These are phyloP conservation scores for Argopecten irradians DNA, from an alignment of 1,140 invertebrate species.

Conservation along the genomic window DNA sequence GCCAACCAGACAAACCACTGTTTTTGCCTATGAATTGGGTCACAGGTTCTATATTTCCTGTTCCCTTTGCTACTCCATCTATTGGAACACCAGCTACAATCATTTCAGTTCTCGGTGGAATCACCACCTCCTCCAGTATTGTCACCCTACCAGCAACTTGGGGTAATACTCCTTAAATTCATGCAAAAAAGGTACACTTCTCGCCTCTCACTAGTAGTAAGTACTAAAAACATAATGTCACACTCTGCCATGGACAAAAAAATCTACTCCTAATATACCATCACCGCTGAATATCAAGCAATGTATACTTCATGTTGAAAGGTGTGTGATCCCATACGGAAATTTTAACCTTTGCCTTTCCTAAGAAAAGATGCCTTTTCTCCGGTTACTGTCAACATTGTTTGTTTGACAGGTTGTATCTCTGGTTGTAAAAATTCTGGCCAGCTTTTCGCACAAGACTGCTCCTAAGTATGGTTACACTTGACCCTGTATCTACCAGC, in stretches of 20 bases:
- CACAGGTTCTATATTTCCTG: constrained; percentile 29
- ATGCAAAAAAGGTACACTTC: constrained; percentile 27
- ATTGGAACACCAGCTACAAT: constrained; percentile 33
- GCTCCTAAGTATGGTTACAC: not conserved
- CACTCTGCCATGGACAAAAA: constrained; percentile 24
- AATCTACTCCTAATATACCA: constrained; percentile 40
- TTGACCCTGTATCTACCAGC: constrained; percentile 35
- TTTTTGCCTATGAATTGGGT: constrained; percentile 30
- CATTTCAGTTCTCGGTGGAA: constrained; percentile 28
- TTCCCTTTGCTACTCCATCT: constrained; percentile 24
- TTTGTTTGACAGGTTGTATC: not conserved
- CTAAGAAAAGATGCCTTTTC: not conserved
- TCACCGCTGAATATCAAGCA: constrained; percentile 41
- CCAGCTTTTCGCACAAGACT: not conserved
- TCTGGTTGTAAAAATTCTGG: not conserved
- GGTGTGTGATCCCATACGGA: not conserved
- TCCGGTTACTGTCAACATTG: constrained; percentile 35
- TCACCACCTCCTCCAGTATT: not conserved
- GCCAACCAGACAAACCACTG: constrained; percentile 37
- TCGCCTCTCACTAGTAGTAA: not conserved
- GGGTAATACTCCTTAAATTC: too few relatives aligned
- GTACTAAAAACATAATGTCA: constrained; percentile 32
- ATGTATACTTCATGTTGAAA: constrained; percentile 29
- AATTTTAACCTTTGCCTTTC: not conserved
- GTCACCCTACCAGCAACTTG: constrained; percentile 32